Evolutionary conservation across 2,113 vertebrate species (phyloP).

Genomic region (Nycticryphes semicollaris): DNA sequence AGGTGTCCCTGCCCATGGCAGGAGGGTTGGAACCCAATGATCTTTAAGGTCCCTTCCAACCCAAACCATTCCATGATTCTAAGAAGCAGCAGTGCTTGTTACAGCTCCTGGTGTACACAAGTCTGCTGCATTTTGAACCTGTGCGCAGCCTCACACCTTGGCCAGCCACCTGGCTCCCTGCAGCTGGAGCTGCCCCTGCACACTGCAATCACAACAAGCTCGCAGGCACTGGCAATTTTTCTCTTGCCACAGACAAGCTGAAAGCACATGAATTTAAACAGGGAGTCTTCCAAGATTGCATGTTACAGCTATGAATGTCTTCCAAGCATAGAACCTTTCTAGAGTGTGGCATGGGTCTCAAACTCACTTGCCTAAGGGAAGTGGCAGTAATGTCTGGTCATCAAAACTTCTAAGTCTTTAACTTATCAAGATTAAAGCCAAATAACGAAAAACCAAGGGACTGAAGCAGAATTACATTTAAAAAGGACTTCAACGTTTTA

Average conservation of each 20-base stretch:
- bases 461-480: neutral
- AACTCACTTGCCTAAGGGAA: neutral
- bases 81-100: neutral
- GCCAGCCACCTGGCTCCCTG: neutral
- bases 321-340: neutral
- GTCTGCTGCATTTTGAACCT: too few relatives aligned
- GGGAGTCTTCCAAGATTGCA: neutral
- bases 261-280: accelerated
- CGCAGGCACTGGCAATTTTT: accelerated
- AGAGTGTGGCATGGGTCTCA: neutral
- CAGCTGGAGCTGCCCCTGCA: neutral
- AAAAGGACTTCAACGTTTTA: neutral
- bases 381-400: neutral
- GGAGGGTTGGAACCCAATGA: neutral
- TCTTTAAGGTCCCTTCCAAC: neutral
- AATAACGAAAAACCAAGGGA: neutral
- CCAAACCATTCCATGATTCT: neutral
- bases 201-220: neutral
- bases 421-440: neutral
- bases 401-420: neutral
- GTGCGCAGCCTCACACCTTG: neutral
- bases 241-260: too few relatives aligned
- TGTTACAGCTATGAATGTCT: neutral
- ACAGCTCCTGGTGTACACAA: accelerated
- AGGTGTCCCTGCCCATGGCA: neutral